Evolutionary conservation across 1,140 invertebrate genomes (phyloP), one percentile per base, ranked within the genome.

Genomic region (Bombus confusus): DNA sequence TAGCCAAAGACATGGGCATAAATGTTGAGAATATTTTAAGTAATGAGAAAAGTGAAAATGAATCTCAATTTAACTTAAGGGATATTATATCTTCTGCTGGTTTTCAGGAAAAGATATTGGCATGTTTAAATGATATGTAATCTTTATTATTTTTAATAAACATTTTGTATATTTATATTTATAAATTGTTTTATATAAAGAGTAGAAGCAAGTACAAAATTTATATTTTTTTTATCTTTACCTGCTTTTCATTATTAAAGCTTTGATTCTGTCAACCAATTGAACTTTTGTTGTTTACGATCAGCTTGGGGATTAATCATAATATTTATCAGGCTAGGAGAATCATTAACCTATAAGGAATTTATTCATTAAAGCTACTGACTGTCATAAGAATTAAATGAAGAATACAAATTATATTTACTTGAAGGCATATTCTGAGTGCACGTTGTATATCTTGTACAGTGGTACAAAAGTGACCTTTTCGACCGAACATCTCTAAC

Each of bases 251-350:
- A 71, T 13, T 57, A 2, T 97, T 95, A 98, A 84, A 98, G 95
- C 95, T 98, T 98, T 37, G 98, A 98, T 95, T 98, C 97, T 1
- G 98, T 99, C 5, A 99, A 95, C 98, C 98, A 99, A 90, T 96
- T 97, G 93, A 98, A 98, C 52, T 97, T 97, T 95, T 99, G 99
- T 79, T 97, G 96, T 95, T 99, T 99, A 86, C 98, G 96, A 93
- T 98, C 98, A 64, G 98, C 97, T 87, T 96, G 96, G 25, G 98
- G 98, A 94, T 97, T 97, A 47, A 99, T 99, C 90, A 98, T 96
- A 34, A 99, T 97, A 93, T 99, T 99, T 84, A 99, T 98, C 68
- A 99, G 96, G 78, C 97, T 97, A 18, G 98, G 98, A 87, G 96
- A 96, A 93, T 98, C 97, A 1, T 94, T 97, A 22, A 96, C 94